phyloP scores from a whole-genome alignment of 1,140 invertebrate genomes.

The Danaus melanippus region DNA sequence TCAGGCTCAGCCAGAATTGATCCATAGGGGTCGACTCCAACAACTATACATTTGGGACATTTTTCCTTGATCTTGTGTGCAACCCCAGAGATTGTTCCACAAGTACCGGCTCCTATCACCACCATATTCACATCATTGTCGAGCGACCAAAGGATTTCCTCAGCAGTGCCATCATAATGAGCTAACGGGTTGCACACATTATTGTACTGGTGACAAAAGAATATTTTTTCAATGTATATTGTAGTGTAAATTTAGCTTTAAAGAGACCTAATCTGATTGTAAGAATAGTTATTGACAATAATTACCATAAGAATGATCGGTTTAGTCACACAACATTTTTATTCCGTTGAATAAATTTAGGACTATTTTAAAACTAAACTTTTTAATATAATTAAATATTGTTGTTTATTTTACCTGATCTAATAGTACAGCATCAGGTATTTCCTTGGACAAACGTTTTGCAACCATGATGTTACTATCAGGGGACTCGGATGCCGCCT shows the following conservation, averaged over 20 bases:
- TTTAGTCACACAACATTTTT: too few species aligned
- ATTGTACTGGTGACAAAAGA: conserved; percentile 78
- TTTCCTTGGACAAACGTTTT: conserved; percentile 85
- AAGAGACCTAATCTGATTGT: too few species aligned
- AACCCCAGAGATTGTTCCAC: conserved; percentile 87
- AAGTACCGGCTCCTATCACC: conserved; percentile 90
- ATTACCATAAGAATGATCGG: too few species aligned
- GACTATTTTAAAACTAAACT: too few species aligned
- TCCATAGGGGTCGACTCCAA: conserved; percentile 78
- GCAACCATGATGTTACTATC: conserved; percentile 95
- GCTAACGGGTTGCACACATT: conserved; percentile 92
- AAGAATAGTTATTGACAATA: too few species aligned
- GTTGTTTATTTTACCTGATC: conserved; percentile 83
- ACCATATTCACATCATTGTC: conserved; percentile 87
- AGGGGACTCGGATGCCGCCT: conserved; percentile 89
- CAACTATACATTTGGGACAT: conserved; percentile 78
- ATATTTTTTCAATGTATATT: too few species aligned
- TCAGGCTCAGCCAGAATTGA: conserved; percentile 88
- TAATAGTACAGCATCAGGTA: conserved; percentile 93
- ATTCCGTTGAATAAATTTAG: too few species aligned
- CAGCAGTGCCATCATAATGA: conserved; percentile 92
- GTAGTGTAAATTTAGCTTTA: too few species aligned
- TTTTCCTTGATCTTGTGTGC: too few species aligned
- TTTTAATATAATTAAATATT: too few species aligned
- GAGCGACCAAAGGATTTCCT: conserved; percentile 87